These are phyloP conservation scores for Tholera decimalis DNA, from an alignment of 2,888 invertebrate genomes.

Conservation along the genomic window DNA sequence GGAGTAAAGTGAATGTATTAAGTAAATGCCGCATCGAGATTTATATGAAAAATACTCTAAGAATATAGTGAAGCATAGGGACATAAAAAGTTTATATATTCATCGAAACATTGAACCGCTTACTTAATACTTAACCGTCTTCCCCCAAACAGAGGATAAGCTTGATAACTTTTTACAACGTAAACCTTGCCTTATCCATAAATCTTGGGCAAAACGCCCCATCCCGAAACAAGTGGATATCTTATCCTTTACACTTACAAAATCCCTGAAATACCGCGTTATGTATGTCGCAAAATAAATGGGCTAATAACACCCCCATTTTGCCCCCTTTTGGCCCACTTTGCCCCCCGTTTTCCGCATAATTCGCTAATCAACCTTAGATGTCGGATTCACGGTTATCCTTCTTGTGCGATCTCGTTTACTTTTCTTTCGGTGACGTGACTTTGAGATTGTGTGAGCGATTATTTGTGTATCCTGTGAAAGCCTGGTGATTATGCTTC, in stretches of 20 bases:
- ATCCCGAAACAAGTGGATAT: constrained; percentile 25
- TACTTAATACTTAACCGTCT: constrained; percentile 26
- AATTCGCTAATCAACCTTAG: constrained; percentile 72
- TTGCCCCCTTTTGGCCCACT: constrained; percentile 4
- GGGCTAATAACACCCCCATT: constrained; percentile 42
- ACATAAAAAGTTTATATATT: constrained; percentile 26
- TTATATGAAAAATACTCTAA: background rate
- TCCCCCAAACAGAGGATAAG: constrained; percentile 21
- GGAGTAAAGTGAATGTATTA: background rate
- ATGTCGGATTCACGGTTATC: constrained; percentile 36
- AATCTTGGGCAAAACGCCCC: constrained; percentile 44
- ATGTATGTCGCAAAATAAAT: constrained; percentile 45
- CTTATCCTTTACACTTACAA: constrained; percentile 37
- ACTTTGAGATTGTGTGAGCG: constrained; percentile 3
- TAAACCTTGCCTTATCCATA: constrained; percentile 28
- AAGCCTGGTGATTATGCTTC: constrained; percentile 8
- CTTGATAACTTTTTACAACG: constrained; percentile 48
- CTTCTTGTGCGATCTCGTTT: constrained; percentile 40
- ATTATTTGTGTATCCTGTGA: constrained; percentile 33
- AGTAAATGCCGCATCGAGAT: background rate
- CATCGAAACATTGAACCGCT: constrained; percentile 17
- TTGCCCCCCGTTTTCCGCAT: constrained; percentile 60
- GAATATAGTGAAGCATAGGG: background rate
- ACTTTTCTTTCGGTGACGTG: constrained; percentile 51
- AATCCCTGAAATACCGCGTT: constrained; percentile 40